Evolutionary conservation across 2,888 invertebrate species (phyloP), one percentile per base, ranked within the genome.

Genomic region (Spodoptera picta): DNA sequence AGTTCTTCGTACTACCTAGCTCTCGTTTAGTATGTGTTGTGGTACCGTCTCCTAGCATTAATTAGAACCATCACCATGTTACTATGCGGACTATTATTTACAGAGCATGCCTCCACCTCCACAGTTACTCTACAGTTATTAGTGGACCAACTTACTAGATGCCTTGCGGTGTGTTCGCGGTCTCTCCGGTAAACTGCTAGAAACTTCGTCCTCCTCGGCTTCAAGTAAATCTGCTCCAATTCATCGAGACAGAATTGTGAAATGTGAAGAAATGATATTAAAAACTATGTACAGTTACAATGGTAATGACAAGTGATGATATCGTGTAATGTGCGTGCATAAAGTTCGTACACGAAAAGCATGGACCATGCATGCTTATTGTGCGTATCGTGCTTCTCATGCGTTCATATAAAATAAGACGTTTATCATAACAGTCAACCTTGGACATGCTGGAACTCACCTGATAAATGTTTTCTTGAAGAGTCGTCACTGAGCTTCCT

Each of bases 131-230:
- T 73, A 67, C 56, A 51, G 70, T 57, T 77, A 81, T 73, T 65
- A 68, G 36, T 69, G 74, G 44, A 72, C 46, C 42, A 51, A 95
- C 95, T 95, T 95, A 95, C 95, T 95, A 83, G 95, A 95, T 80
- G 95, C 95, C 85, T 95, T 95, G 85, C 95, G 94, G 83, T 93
- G 90, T 67, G 92, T 87, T 71, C 93, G 88, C 56, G 86, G 90
- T 84, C 90, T 89, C 77, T 92, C 92, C 70, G 93, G 92, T 78
- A 92, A 87, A 87, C 89, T 93, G 90, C 90, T 92, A 84, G 89
- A 88, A 60, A 93, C 93, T 77, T 92, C 93, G 92, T 95, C 95
- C 83, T 95, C 95, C 78, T 95, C 95, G 69, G 91, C 95, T 89
- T 95, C 95, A 83, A 95, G 90, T 82, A 95, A 93, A 89, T 95